A percentile compares a stretch with the other conserved stretches of the same genome.
Evolutionary conservation across 2,797 vertebrate species (phyloP).

Genomic region (Antennarius maculatus): DNA sequence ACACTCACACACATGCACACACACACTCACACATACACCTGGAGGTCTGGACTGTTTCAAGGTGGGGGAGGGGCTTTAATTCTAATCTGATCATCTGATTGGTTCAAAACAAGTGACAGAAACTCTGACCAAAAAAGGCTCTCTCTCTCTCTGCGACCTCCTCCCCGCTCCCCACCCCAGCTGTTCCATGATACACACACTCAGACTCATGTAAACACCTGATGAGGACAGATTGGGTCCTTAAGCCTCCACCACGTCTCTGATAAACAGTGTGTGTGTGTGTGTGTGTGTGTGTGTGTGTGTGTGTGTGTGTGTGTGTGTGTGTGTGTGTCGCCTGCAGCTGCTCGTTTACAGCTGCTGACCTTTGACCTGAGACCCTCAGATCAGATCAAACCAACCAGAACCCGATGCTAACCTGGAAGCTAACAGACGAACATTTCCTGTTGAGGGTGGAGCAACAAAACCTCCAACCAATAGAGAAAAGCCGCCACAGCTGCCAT

Average conservation of each 20-base stretch:
- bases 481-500: too few relatives aligned
- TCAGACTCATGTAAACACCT: not conserved
- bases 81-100: conserved; percentile 29
- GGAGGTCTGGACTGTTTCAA: not conserved
- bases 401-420: too few relatives aligned
- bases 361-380: conserved; percentile 1
- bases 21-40: not conserved
- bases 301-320: not conserved
- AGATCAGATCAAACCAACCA: too few relatives aligned
- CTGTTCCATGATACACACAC: not conserved
- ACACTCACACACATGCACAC: too few relatives aligned
- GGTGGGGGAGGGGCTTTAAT: too few relatives aligned
- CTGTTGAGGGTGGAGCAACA: too few relatives aligned
- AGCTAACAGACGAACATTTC: too few relatives aligned
- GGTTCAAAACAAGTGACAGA: conserved; percentile 29
- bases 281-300: not conserved
- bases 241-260: not conserved
- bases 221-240: not conserved
- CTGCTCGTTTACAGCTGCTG: not conserved
- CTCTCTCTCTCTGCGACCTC: too few relatives aligned
- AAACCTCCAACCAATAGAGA: too few relatives aligned
- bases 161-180: not conserved
- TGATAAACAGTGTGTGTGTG: not conserved
- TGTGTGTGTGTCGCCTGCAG: not conserved
- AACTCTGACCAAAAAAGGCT: conserved; percentile 50